Percentiles rank a stretch among this genome's conserved stretches.
These are phyloP conservation scores for Drosophila prostipennis DNA, from an alignment of 2,888 invertebrate species.

Conservation along the genomic window DNA sequence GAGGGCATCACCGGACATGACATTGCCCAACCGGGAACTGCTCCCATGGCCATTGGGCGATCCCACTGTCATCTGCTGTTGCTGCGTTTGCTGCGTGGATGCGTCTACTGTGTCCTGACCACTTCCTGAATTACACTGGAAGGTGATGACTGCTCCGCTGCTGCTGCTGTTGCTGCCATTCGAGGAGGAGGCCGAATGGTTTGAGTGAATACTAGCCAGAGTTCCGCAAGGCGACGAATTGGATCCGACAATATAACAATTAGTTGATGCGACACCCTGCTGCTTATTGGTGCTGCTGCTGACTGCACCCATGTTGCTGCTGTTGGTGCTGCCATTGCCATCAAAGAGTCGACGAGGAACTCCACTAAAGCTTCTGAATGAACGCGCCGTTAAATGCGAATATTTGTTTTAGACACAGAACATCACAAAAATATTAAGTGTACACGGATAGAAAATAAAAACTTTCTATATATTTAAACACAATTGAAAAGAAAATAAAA, in stretches of 20 bases:
- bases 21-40: slow-evolving; percentile 67
- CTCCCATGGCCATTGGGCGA: slow-evolving; percentile 66
- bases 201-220: slow-evolving; percentile 81
- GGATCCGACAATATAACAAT: slow-evolving; percentile 47
- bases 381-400: slow-evolving; percentile 24
- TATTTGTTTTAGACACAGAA: slow-evolving; percentile 54
- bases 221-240: slow-evolving; percentile 80
- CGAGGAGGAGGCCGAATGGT: slow-evolving; percentile 78
- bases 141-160: slow-evolving; percentile 81
- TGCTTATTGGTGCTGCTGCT: slow-evolving; percentile 20
- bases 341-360: slow-evolving; percentile 84
- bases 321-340: slow-evolving; percentile 70
- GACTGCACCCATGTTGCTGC: slow-evolving; percentile 44
- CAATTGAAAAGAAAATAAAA: slow-evolving; percentile 21
- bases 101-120: slow-evolving; percentile 57
- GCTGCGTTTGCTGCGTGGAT: slow-evolving; percentile 37
- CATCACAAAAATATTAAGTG: slow-evolving; percentile 51
- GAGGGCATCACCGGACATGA: slow-evolving; percentile 70
- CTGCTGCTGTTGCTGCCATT: slow-evolving; percentile 82
- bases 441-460: slow-evolving; percentile 43
- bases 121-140: slow-evolving; percentile 74
- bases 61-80: slow-evolving; percentile 50
- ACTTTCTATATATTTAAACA: slow-evolving; percentile 50
- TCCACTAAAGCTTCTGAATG: slow-evolving; percentile 83
- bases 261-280: slow-evolving; percentile 5